phyloP scores from a whole-genome alignment of 2,797 vertebrate genomes.

The Xyrichtys novacula region DNA sequence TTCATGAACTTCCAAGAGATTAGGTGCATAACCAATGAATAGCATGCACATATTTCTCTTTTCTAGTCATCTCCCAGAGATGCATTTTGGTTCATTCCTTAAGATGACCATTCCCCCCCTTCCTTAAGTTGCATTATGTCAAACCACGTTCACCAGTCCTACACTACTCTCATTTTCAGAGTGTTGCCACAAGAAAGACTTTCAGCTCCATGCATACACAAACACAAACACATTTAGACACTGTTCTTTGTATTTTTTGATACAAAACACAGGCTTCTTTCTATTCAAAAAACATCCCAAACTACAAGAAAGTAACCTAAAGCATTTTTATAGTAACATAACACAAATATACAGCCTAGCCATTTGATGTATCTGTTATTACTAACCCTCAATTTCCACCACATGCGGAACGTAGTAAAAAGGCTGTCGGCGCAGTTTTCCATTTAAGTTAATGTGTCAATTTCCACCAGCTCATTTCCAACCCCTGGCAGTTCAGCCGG shows the following conservation, averaged over 20 bases:
- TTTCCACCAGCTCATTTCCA: too few species aligned
- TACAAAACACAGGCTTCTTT: constrained; percentile 5
- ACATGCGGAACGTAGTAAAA: too few species aligned
- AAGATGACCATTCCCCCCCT: constrained; percentile 43
- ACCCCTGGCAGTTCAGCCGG: too few species aligned
- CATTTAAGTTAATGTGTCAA: too few species aligned
- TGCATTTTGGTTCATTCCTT: constrained; percentile 52
- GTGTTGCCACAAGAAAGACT: constrained; percentile 82
- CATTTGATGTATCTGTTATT: too few species aligned
- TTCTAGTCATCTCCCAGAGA: constrained; percentile 55
- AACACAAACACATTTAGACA: constrained; percentile 10
- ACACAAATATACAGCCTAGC: not conserved
- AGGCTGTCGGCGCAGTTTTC: too few species aligned
- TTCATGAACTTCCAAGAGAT: constrained; percentile 70
- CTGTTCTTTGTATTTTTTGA: constrained; percentile 10
- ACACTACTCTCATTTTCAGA: constrained; percentile 66
- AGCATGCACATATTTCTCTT: constrained; percentile 59
- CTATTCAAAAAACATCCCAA: not conserved
- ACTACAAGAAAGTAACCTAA: not conserved
- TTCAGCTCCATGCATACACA: constrained; percentile 86
- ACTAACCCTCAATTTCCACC: too few species aligned
- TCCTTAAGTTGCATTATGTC: constrained; percentile 57
- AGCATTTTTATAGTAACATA: not conserved
- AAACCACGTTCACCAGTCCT: constrained; percentile 48
- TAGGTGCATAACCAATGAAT: constrained; percentile 67